These are phyloP conservation scores for Campylorhamphus procurvoides DNA, from an alignment of 2,113 vertebrate species.

Conservation along the genomic window DNA sequence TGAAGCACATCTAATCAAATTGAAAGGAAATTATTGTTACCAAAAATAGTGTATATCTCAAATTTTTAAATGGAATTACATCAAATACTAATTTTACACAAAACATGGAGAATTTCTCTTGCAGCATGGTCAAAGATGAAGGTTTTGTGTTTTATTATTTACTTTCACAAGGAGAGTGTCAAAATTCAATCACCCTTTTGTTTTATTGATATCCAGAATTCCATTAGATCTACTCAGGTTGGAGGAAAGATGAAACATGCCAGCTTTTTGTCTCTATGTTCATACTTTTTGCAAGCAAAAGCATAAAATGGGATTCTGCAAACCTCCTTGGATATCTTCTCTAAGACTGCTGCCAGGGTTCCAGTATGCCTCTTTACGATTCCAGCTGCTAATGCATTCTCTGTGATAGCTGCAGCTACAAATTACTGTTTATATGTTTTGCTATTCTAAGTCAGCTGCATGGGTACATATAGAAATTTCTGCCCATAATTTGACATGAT, in stretches of 20 bases:
- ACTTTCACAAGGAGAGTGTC: not conserved
- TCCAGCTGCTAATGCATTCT: not conserved
- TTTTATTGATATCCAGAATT: conserved; percentile 39
- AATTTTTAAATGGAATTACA: not conserved
- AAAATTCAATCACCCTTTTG: conserved; percentile 19
- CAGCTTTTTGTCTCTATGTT: conserved; percentile 35
- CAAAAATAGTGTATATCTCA: not conserved
- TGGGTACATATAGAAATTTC: not conserved
- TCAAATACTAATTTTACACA: not conserved
- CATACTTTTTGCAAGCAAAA: not conserved
- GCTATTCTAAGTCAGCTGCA: not conserved
- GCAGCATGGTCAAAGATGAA: not conserved
- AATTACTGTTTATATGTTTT: not conserved
- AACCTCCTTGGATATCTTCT: not conserved
- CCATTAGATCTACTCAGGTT: not conserved
- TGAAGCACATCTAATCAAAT: not conserved
- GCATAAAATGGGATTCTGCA: conserved; percentile 39
- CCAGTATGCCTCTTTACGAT: not conserved
- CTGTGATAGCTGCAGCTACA: not conserved
- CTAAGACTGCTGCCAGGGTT: not conserved
- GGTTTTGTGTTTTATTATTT: conserved; percentile 35
- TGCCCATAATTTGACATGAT: not conserved
- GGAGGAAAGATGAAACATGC: conserved; percentile 13
- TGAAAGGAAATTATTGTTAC: not conserved
- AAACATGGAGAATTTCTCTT: not conserved